Base-by-base conservation (phyloP, 2,888 invertebrate species). In the Parnassius orleans region DNA sequence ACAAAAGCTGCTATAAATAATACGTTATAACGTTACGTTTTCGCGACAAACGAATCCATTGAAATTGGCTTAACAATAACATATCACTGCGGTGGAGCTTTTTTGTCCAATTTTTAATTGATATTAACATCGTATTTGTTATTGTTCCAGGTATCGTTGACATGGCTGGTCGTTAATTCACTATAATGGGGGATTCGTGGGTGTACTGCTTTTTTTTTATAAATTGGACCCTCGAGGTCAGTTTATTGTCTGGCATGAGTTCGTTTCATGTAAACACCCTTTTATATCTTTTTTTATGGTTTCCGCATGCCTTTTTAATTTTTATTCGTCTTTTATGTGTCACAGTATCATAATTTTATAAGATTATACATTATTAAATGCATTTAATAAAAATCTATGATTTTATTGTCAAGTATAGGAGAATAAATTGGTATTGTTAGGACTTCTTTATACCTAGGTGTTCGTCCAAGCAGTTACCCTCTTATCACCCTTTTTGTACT, bases 21-120 rank as follows among this genome's bases (percentile, higher is more conserved):
- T 51, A 24, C 55, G 58, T 63, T 55, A 43, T 55, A 59, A 56
- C n/a, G 44, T 58, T 50, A 58, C 58, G 51, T 59, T 53, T 54
- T 58, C 50, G 57, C 19, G 44, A 63, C 58, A 55, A 54, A 50
- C 50, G 33, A 41, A 43, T 52, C 14, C 54, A 43, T 46, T 33
- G 33, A 50, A 78, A 80, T 79, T 73, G 68, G 69, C 68, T 66
- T 78, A 80, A 82, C 76, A 75, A 78, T 74, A 77, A 80, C 68
- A 68, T 69, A 77, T 76, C 72, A 67, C 61, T 55, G 47, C 60
- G 56, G 57, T 58, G 43, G 50, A 12, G 51, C 43, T 65, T 66
- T 33, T 65, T 64, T 44, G 42, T 63, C 59, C 41, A 61, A 65
- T 68, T 71, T 68, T 73, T 74, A 73, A 72, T 73, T 71, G 70